Conservation (phyloP, 2,888 invertebrate genomes). For the Merodon equestris region DNA sequence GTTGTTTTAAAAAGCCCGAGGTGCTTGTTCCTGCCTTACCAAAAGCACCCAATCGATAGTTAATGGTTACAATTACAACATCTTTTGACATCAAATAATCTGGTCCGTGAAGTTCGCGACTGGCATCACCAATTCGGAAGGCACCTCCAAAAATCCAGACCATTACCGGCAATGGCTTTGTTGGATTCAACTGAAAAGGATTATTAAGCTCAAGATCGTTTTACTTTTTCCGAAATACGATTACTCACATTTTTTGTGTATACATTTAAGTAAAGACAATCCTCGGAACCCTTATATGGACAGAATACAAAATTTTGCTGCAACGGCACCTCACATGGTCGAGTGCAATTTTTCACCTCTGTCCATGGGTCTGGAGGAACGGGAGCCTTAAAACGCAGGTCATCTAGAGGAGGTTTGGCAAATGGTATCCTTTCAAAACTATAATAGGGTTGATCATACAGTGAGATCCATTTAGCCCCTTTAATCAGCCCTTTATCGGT, state of each 20-base stretch:
- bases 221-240: too few species aligned
- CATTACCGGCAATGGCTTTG: conserved; percentile 76
- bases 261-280: conserved; percentile 80
- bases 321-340: conserved; percentile 72
- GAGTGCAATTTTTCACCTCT: conserved; percentile 77
- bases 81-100: conserved; percentile 77
- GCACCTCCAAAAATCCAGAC: conserved; percentile 80
- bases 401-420: conserved; percentile 72
- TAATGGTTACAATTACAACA: conserved; percentile 78
- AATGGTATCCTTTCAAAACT: conserved; percentile 74
- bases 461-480: conserved; percentile 54
- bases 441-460: conserved; percentile 70
- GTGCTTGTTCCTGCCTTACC: conserved; percentile 75
- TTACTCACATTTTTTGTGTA: conserved; percentile 73
- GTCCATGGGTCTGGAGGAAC: conserved; percentile 77
- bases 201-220: too few species aligned
- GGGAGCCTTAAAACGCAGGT: conserved; percentile 77
- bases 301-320: too few species aligned
- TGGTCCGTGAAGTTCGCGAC: conserved; percentile 73
- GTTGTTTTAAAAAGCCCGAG: too few species aligned
- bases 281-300: conserved; percentile 80
- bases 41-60: conserved; percentile 79
- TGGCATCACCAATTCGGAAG: conserved; percentile 77
- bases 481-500: conserved; percentile 75
- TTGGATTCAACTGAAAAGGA: too few species aligned